Conservation (phyloP, 2,888 invertebrate species). For the Oligia latruncula region DNA sequence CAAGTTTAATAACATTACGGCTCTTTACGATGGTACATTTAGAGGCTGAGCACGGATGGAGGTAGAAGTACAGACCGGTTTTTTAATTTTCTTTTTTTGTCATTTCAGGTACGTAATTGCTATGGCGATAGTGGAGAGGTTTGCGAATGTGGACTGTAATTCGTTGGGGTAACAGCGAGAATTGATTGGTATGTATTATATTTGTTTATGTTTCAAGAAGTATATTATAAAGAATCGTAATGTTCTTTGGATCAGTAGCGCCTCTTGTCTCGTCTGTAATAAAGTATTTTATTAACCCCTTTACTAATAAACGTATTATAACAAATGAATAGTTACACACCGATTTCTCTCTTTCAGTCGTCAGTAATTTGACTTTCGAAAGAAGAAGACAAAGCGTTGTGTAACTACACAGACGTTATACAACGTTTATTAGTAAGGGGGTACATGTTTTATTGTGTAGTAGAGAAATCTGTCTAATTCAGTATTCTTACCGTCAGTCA, state of each 20-base stretch:
- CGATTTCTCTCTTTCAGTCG: too few relatives aligned
- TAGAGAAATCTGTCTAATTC: not conserved
- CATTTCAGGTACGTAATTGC: slow-evolving; percentile 63
- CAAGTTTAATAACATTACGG: slow-evolving; percentile 62
- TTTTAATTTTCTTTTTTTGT: slow-evolving; percentile 60
- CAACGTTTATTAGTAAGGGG: too few relatives aligned
- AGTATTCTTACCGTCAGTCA: slow-evolving; percentile 23
- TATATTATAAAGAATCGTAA: slow-evolving; percentile 28
- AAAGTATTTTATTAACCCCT: slow-evolving; percentile 22
- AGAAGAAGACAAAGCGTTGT: too few relatives aligned
- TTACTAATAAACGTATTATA: too few relatives aligned
- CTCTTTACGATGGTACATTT: slow-evolving; percentile 57
- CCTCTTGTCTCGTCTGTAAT: slow-evolving; percentile 24
- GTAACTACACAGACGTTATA: too few relatives aligned
- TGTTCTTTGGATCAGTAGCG: slow-evolving; percentile 33
- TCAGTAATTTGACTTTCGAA: too few relatives aligned
- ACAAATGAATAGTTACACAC: too few relatives aligned
- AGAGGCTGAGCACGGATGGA: slow-evolving; percentile 54
- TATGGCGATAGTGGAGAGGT: slow-evolving; percentile 27
- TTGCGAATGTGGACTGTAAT: slow-evolving; percentile 51
- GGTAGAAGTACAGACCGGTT: slow-evolving; percentile 58
- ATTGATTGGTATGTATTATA: slow-evolving; percentile 42
- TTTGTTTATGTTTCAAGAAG: slow-evolving; percentile 43
- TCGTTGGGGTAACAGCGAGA: slow-evolving; percentile 19
- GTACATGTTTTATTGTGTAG: slow-evolving; percentile 10